Evolutionary conservation across 1,140 invertebrate genomes (phyloP).

Genomic region (Pinna nobilis): DNA sequence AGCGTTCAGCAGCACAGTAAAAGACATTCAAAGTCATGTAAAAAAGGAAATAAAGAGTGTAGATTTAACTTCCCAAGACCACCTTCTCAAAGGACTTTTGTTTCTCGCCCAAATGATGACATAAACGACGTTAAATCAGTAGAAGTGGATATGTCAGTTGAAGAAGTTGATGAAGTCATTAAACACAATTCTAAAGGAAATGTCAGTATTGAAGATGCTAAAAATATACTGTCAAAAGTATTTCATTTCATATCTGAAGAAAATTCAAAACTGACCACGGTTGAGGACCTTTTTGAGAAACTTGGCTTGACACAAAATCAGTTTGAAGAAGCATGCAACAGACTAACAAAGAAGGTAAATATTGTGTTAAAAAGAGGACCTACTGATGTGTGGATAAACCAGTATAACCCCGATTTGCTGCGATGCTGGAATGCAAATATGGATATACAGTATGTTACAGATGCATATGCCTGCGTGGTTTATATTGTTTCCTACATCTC

Average conservation of each 20-base stretch:
- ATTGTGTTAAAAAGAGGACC: conserved; percentile 19
- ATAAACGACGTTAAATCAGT: not conserved
- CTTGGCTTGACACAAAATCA: not conserved
- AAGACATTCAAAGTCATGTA: conserved; percentile 9
- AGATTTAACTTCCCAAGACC: conserved; percentile 25
- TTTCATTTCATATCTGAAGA: not conserved
- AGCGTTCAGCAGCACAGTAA: conserved; percentile 31
- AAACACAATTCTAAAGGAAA: not conserved
- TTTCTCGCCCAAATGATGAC: not conserved
- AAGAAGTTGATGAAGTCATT: not conserved
- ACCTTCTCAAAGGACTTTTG: conserved; percentile 11
- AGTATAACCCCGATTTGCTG: conserved; percentile 33
- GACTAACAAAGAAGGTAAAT: conserved; percentile 17
- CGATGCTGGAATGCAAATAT: conserved; percentile 44
- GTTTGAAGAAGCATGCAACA: conserved; percentile 23
- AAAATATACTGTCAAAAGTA: conserved; percentile 5
- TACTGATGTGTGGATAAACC: conserved; percentile 29
- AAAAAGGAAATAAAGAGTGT: conserved; percentile 1
- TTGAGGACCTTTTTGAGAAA: not conserved
- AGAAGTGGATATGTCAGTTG: not conserved
- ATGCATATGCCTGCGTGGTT: conserved; percentile 33
- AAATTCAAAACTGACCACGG: not conserved
- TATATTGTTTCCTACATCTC: conserved; percentile 40
- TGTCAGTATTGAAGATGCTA: no score
- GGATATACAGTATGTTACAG: conserved; percentile 38